phyloP scores from a whole-genome alignment of 2,888 invertebrate species.

The Antitype chi region DNA sequence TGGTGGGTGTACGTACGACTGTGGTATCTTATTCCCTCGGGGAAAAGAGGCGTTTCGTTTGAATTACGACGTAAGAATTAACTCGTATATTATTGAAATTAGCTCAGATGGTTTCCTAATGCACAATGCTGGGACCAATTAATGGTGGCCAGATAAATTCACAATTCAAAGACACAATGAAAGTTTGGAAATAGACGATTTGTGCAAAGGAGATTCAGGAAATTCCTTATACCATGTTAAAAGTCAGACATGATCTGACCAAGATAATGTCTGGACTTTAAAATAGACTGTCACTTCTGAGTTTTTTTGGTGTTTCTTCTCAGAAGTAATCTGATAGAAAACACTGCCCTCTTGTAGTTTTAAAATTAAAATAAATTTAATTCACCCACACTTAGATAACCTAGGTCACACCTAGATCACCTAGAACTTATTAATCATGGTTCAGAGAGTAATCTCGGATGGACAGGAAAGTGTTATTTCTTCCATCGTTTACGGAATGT shows the following conservation, averaged over 20 bases:
- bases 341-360: no score
- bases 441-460: no score
- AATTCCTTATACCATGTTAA: background rate
- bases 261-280: no score
- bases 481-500: background rate
- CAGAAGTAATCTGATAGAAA: no score
- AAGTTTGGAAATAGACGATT: background rate
- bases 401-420: no score
- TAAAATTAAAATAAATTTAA: no score
- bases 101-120: constrained; percentile 26
- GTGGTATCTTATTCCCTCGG: constrained; percentile 45
- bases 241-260: background rate
- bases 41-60: constrained; percentile 44
- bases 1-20: constrained; percentile 34
- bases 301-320: no score
- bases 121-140: background rate
- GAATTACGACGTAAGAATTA: constrained; percentile 57
- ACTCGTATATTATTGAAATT: constrained; percentile 53
- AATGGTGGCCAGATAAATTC: background rate
- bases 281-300: no score
- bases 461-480: no score
- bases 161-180: background rate
- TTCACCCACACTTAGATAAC: no score
- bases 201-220: background rate
- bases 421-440: no score